Evolutionary conservation across 2,888 invertebrate species (phyloP).

Genomic region (Orchestes rusci): DNA sequence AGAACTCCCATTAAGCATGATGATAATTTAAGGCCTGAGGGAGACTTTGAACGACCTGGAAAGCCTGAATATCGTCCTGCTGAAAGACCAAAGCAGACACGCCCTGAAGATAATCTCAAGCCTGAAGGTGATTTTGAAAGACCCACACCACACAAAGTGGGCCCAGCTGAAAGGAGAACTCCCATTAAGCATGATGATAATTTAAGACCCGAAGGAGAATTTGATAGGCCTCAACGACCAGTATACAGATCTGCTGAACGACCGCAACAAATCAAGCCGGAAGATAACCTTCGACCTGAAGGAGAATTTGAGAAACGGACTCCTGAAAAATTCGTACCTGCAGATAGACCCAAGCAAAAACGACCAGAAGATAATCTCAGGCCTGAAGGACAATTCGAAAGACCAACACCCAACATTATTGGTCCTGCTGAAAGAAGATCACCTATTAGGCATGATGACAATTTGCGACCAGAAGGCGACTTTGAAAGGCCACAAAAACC

Average conservation of each 20-base stretch:
- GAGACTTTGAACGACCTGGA: conserved; percentile 38
- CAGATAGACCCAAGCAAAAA: conserved; percentile 41
- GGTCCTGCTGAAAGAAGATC: conserved; percentile 42
- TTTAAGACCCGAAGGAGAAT: conserved; percentile 45
- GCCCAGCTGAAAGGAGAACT: conserved; percentile 36
- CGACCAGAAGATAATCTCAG: conserved; percentile 39
- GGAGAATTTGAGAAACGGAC: conserved; percentile 47
- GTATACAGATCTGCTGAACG: conserved; percentile 44
- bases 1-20: conserved; percentile 44
- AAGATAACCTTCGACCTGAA: conserved; percentile 51
- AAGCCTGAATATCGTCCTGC: conserved; percentile 39
- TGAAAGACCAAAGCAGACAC: conserved; percentile 41
- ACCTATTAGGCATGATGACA: conserved; percentile 43
- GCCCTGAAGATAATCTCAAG: conserved; percentile 44
- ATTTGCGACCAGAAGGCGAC: conserved; percentile 48
- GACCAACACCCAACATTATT: conserved; percentile 42
- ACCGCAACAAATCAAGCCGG: conserved; percentile 40
- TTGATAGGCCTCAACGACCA: conserved; percentile 45
- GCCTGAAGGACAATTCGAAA: conserved; percentile 49
- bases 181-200: conserved; percentile 38
- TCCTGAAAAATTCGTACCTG: conserved; percentile 39
- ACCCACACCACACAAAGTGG: conserved; percentile 39
- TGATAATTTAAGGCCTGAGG: conserved; percentile 49
- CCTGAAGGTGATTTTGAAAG: conserved; percentile 45
- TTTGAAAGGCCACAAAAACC: conserved; percentile 45